A percentile compares a stretch with the other conserved stretches of the same genome.
Evolutionary conservation across 2,113 vertebrate species (phyloP).

Genomic region (Lontra canadensis): DNA sequence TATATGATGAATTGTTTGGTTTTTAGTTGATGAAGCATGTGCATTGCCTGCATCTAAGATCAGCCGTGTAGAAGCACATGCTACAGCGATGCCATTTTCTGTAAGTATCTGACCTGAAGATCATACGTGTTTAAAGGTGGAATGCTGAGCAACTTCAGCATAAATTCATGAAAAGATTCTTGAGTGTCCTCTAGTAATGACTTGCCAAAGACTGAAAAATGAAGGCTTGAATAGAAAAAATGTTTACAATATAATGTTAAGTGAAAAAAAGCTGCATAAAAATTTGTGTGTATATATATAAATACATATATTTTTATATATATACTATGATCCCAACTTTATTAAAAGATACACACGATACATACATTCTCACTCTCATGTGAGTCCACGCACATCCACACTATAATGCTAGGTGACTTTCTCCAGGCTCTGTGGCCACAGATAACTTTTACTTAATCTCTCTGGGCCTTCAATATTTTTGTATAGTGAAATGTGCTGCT

Average conservation of each 20-base stretch:
- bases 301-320: background rate
- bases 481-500: background rate
- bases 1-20: slow-evolving; percentile 47
- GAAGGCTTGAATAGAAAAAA: background rate
- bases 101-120: slow-evolving; percentile 81
- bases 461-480: slow-evolving; percentile 32
- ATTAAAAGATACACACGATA: background rate
- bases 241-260: background rate
- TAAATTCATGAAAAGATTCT: background rate
- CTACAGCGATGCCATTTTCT: slow-evolving; percentile 69
- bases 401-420: background rate
- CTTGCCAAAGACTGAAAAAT: slow-evolving; percentile 12
- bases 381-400: background rate
- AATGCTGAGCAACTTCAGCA: background rate
- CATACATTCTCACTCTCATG: background rate
- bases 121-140: background rate
- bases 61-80: slow-evolving; percentile 78
- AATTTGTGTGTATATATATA: background rate
- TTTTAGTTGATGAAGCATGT: slow-evolving; percentile 84
- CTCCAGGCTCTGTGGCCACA: background rate
- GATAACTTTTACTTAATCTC: slow-evolving; percentile 20
- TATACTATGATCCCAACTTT: background rate
- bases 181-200: background rate
- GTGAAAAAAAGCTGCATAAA: slow-evolving; percentile 34
- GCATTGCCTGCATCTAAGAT: slow-evolving; percentile 75